Evolutionary conservation across 2,888 invertebrate species (phyloP).

Genomic region (Yponomeuta evonymella): DNA sequence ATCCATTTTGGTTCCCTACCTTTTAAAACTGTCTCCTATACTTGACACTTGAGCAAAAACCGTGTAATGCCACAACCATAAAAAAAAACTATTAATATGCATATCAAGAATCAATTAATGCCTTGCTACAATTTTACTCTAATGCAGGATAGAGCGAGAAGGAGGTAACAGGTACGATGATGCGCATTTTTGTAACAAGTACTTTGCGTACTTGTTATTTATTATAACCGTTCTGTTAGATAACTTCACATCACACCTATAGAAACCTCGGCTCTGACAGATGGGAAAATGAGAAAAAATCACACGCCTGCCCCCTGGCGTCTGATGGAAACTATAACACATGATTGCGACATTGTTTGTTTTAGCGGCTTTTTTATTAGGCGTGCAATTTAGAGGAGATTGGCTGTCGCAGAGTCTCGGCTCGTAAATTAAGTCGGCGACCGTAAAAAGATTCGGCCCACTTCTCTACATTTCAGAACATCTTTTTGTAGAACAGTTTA

Average conservation of each 20-base stretch:
- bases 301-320: background rate
- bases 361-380: constrained; percentile 1
- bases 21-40: too few relatives aligned
- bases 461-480: background rate
- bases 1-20: too few relatives aligned
- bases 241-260: too few relatives aligned
- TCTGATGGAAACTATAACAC: constrained; percentile 1
- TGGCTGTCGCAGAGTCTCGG: background rate
- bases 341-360: constrained; percentile 7
- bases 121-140: too few relatives aligned
- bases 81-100: too few relatives aligned
- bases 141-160: too few relatives aligned
- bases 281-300: constrained; percentile 12
- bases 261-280: background rate
- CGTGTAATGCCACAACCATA: too few relatives aligned
- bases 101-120: too few relatives aligned
- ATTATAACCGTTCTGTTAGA: too few relatives aligned
- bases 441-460: background rate
- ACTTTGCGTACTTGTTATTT: background rate
- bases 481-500: background rate
- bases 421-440: background rate
- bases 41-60: too few relatives aligned
- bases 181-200: too few relatives aligned
- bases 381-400: background rate
- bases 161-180: too few relatives aligned